Percentiles rank a stretch among this genome's conserved stretches.
These are phyloP conservation scores for Atta cephalotes DNA, from an alignment of 1,140 invertebrate genomes.

Conservation along the genomic window DNA sequence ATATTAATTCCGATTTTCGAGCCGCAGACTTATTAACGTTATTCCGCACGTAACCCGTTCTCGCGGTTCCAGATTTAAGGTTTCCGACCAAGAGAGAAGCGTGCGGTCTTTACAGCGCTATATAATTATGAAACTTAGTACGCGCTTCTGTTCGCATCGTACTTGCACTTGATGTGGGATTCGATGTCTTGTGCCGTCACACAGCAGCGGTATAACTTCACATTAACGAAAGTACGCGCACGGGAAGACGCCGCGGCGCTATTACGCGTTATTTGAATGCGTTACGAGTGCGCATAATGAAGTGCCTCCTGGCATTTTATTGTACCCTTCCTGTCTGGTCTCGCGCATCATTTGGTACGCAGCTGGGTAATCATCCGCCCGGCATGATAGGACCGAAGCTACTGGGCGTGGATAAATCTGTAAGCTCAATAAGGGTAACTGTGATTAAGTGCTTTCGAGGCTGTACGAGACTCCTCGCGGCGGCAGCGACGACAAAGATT, in stretches of 20 bases:
- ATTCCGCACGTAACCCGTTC: constrained; percentile 19
- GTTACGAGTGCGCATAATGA: constrained; percentile 82
- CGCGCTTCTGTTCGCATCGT: constrained; percentile 11
- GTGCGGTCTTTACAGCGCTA: background rate
- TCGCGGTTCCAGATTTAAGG: constrained; percentile 39
- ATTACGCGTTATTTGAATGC: constrained; percentile 81
- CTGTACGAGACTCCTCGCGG: constrained; percentile 74
- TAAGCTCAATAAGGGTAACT: constrained; percentile 80
- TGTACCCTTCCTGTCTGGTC: constrained; percentile 76
- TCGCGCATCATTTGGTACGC: constrained; percentile 81
- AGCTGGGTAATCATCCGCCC: constrained; percentile 83
- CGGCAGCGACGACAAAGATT: constrained; percentile 69
- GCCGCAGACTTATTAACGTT: constrained; percentile 58
- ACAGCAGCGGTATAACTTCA: constrained; percentile 31
- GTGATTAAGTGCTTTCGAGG: constrained; percentile 80
- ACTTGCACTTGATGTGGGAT: background rate
- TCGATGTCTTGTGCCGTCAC: constrained; percentile 9
- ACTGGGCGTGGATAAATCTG: constrained; percentile 85
- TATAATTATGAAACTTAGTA: constrained; percentile 49
- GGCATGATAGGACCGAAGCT: constrained; percentile 82
- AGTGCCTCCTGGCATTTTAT: constrained; percentile 84
- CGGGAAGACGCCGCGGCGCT: constrained; percentile 53
- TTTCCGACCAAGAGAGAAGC: constrained; percentile 1
- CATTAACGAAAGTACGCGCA: background rate
- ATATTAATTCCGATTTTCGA: constrained; percentile 73